Evolutionary conservation across 2,113 vertebrate species (phyloP), one percentile per base, ranked within the genome.

Genomic region (Mesembrinibis cayennensis): DNA sequence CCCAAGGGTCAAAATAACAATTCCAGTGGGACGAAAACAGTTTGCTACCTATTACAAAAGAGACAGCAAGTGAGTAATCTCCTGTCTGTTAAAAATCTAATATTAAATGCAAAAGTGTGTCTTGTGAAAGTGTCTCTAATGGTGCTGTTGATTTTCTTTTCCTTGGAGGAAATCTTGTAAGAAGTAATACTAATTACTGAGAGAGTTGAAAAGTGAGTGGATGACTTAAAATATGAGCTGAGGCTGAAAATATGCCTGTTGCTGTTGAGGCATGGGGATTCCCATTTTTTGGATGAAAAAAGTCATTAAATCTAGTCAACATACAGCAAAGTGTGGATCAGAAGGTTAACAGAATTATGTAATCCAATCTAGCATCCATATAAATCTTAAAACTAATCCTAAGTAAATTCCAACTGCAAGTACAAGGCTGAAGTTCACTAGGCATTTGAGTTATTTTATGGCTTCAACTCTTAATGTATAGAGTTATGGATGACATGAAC

Each of bases 31-130:
- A 85, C 40, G 85, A 81, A 87, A 65, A 0, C 80, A 85, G 61
- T 93, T 95, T 93, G 38, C 62, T 82, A 17, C 26, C 73, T 93
- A 50, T 79, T 92, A 82, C 63, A 85, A 73, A 72, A 82, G 77
- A 94, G 82, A 66, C 26, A 72, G 44, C 62, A 72, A 93, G 62
- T 77, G 89, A 91, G 63, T 95, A 89, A 74, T 94, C 86, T 94
- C 87, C 55, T 65, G 30, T 69, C 89, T 89, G 58, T 89, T 93
- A 89, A 95, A 94, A 96, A 82, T 58, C 49, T 95, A 89, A 93
- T 91, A 87, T 42, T 87, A 89, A 94, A 89, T 91, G 77, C 70
- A 85, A 47, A 95, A 89, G 23, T 89, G 30, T 91, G 66, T 82
- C 73, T 72, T 82, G 7, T 85, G 65, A 58, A 87, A 77, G n/a